Base-by-base conservation (phyloP, 2,888 invertebrate species). In the Germaria angustata region DNA sequence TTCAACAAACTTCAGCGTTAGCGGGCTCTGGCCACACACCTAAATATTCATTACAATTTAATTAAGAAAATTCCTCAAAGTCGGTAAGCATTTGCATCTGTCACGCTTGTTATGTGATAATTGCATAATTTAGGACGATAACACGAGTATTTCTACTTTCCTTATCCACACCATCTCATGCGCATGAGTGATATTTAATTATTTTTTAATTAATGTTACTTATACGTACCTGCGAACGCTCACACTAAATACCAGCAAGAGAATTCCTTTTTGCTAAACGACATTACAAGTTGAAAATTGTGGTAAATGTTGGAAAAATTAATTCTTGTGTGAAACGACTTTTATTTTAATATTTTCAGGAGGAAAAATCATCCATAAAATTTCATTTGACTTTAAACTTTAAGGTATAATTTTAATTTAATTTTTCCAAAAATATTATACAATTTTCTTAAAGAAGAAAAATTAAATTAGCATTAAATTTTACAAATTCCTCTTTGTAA, bases 181-280 rank as follows among this genome's bases (percentile, higher is more conserved):
- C 75, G 65, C 57, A 65, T 77, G 51, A 77, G 51, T 68, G 51
- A 77, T 77, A 61, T 77, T 77, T 68, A 77, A 68, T 77, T 68
- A 51, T 28, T 51, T 68, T 68, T 44, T 68, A 77, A 68, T 77
- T 68, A 77, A 61, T 77, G 41, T 69, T 41, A 51, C 39, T 32
- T 22, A 59, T 24, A 59, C 59, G 66, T 51, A 20, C 20, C 15
- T 8, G 53, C 32, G 44, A 20, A 63, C 51, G 22, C n/a, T 28
- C 32, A 15, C 3, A 7, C n/a, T 41, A 11, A 41, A 20, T 15
- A 39, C 13, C 7, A 57, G n/a, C 51, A 51, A 8, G 13, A 4
- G 53, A 22, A 63, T 15, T 28, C 15, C 8, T n/a, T n/a, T n/a
- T n/a, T n/a, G n/a, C n/a, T n/a, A n/a, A n/a, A n/a, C n/a, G n/a